Evolutionary conservation across 2,113 vertebrate genomes (phyloP).

Genomic region (Poicephalus gulielmi): DNA sequence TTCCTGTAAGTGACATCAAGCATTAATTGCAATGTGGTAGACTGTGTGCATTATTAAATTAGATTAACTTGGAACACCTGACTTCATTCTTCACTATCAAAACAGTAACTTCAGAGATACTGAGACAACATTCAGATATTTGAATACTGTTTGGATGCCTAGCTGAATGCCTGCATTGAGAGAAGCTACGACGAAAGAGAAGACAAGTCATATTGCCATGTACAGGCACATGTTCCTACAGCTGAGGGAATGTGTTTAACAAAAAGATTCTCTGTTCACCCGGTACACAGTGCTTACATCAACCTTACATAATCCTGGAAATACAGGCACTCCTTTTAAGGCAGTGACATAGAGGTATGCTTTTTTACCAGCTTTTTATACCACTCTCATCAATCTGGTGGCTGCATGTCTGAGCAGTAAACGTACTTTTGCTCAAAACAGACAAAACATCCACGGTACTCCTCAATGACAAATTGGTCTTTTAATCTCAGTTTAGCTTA

Average conservation of each 20-base stretch:
- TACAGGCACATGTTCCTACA: not conserved
- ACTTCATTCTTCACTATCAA: not conserved
- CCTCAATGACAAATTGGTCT: not conserved
- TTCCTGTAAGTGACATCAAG: not conserved
- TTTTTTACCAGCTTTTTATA: not conserved
- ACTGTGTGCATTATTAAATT: not conserved
- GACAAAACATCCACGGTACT: not conserved
- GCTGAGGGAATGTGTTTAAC: not conserved
- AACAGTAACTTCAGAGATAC: not conserved
- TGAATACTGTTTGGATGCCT: not conserved
- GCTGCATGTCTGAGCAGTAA: not conserved
- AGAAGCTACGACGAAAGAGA: not conserved
- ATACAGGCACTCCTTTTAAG: not conserved
- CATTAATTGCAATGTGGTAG: not conserved
- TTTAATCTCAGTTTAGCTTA: not conserved
- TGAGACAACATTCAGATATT: not conserved
- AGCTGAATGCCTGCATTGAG: not conserved
- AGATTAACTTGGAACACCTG: not conserved
- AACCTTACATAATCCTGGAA: not conserved
- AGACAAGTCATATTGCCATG: not conserved
- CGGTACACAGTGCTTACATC: not conserved
- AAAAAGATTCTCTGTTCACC: not conserved
- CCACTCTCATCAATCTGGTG: not conserved
- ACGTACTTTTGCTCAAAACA: not conserved
- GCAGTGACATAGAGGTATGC: not conserved